Evolutionary conservation across 1,140 invertebrate genomes (phyloP).

Genomic region (Spodoptera litura): DNA sequence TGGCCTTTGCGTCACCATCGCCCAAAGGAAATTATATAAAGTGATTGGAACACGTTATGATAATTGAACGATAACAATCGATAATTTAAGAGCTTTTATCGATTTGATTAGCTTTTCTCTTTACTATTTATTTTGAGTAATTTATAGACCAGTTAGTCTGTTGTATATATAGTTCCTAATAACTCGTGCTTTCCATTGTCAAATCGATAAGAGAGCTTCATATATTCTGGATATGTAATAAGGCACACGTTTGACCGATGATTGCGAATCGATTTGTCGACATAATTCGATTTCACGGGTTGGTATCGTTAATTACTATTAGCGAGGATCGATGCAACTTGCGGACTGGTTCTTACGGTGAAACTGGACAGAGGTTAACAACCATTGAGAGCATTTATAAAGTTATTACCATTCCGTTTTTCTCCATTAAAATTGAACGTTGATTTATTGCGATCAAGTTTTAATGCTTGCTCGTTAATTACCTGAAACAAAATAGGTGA

Average conservation of each 20-base stretch:
- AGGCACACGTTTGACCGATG: conserved; percentile 63
- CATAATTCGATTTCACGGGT: conserved; percentile 80
- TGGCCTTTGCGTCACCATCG: conserved; percentile 8
- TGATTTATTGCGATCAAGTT: conserved; percentile 30
- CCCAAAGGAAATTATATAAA: conserved; percentile 22
- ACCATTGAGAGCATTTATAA: conserved; percentile 70
- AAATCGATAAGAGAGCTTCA: conserved; percentile 53
- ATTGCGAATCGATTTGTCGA: conserved; percentile 71
- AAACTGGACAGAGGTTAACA: conserved; percentile 71
- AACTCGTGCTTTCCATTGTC: conserved; percentile 49
- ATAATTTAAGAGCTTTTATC: not conserved
- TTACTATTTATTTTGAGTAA: conserved; percentile 2
- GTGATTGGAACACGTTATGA: conserved; percentile 28
- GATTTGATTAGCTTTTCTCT: conserved; percentile 17
- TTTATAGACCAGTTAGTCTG: not conserved
- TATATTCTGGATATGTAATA: conserved; percentile 62
- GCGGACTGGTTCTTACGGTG: conserved; percentile 73
- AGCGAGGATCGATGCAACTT: conserved; percentile 69
- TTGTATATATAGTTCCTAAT: not conserved
- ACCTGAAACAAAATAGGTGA: conserved; percentile 35
- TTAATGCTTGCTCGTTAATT: conserved; percentile 25
- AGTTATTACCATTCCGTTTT: conserved; percentile 29
- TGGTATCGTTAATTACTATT: conserved; percentile 78
- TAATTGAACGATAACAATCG: conserved; percentile 24
- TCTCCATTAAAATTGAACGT: conserved; percentile 12